Conservation (phyloP, 2,113 vertebrate genomes). For the Abramis brama region DNA sequence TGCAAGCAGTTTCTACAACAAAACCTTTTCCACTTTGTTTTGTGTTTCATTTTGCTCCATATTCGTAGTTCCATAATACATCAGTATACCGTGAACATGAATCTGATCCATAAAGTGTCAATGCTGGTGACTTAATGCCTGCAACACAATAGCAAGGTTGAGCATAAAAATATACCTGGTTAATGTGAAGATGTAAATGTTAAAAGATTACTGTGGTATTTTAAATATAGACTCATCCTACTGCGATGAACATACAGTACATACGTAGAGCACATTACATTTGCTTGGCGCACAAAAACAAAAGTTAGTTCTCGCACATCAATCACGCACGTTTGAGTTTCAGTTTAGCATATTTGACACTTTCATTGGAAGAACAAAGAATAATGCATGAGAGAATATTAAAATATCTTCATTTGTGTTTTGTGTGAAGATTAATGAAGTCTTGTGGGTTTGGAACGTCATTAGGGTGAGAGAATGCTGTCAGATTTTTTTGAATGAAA, state of each 20-base stretch:
- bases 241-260: neutral
- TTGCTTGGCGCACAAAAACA: neutral
- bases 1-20: conserved; percentile 1
- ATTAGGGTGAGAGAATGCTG: neutral
- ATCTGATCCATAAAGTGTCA: neutral
- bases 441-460: neutral
- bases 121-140: neutral
- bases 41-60: neutral
- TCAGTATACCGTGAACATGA: too few relatives aligned
- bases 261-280: neutral
- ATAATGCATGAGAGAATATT: neutral
- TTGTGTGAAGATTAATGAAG: neutral
- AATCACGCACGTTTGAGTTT: neutral
- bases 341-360: neutral
- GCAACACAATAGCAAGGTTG: neutral
- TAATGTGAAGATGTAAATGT: neutral
- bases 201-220: neutral
- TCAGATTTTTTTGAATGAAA: neutral
- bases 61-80: neutral
- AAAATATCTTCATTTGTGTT: neutral
- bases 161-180: neutral
- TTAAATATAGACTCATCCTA: neutral
- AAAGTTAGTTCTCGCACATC: neutral
- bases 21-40: neutral
- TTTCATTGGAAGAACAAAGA: neutral